Base-by-base conservation (phyloP, 1,140 invertebrate species). In the Drosophila nasuta region DNA sequence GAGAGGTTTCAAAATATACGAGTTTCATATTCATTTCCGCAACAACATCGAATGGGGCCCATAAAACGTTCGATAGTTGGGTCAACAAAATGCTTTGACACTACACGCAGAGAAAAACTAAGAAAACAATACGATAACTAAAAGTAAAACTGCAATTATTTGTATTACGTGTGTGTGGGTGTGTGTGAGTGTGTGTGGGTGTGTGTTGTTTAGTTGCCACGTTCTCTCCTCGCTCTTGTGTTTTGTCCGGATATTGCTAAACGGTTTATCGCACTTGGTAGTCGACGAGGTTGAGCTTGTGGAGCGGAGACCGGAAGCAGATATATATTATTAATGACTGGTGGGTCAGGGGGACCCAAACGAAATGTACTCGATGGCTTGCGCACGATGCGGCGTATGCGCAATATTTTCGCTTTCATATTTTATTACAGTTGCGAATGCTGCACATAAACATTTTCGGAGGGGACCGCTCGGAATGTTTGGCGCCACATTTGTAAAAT, bases 221-320 rank as follows among this genome's bases (percentile, higher is more conserved):
- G 49, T 49, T 48, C 56, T 20, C 59, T 57, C 46, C 15, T 30
- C 20, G 64, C 59, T 57, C 46, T 30, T 28, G 64, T 74, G 46
- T 64, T 66, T 45, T 56, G 51, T 46, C 77, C 81, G 80, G 72
- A 83, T 83, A 81, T 77, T 88, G 73, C 82, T 87, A 87, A 87
- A 87, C 83, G 82, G 79, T 87, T 87, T 87, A 87, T 87, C 85
- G 82, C 82, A 87, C 82, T 88, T 86, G 74, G 49, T 68, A 60
- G 77, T 56, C 68, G 60, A 58, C 68, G 60, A 58, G 43, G 33
- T 28, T 28, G 48, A 30, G 25, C 1, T 13, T 46, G 48, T n/a
- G n/a, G 28, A 28, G 17, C 28, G 17, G 17, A 51, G 52, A 52
- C 51, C 79, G 79, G 82, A 88, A 88, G 45, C 67, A 52, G 35